Percentiles rank a stretch among this genome's conserved stretches.
These are phyloP conservation scores for Tauraco hartlaubi DNA, from an alignment of 2,797 vertebrate genomes.

Conservation along the genomic window DNA sequence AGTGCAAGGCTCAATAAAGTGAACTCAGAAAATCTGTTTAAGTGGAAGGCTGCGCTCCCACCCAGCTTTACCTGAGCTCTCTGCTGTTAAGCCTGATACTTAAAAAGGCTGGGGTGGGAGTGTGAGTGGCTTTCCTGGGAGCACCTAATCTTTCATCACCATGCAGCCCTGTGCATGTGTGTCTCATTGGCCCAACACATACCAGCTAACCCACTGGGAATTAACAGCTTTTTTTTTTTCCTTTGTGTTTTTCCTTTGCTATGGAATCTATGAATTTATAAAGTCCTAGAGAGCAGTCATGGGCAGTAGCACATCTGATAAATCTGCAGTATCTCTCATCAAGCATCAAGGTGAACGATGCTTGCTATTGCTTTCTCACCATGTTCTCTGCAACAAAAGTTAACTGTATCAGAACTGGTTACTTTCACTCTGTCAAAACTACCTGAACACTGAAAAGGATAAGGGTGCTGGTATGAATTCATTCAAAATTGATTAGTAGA, in stretches of 20 bases:
- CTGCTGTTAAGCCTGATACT: neutral
- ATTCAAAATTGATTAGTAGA: neutral
- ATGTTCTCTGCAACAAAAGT: neutral
- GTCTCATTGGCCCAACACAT: neutral
- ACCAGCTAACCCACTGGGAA: neutral
- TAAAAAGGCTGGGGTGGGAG: neutral
- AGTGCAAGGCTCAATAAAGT: neutral
- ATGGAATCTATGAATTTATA: neutral
- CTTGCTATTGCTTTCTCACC: fast-evolving
- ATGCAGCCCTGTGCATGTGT: neutral
- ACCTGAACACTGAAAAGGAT: neutral
- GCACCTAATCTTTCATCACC: neutral
- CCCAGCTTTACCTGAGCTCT: neutral
- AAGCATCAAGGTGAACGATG: neutral
- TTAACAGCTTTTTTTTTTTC: neutral
- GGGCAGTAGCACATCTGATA: neutral
- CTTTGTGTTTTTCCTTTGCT: neutral
- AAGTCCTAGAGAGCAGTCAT: neutral
- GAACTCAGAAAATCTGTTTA: neutral
- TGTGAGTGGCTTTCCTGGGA: neutral
- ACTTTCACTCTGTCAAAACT: neutral
- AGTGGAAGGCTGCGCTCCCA: neutral
- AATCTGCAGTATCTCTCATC: neutral
- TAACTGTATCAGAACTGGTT: neutral
- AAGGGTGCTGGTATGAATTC: neutral